Percentiles rank a stretch among this genome's conserved stretches.
phyloP scores from a whole-genome alignment of 2,888 invertebrate species.

The Quadriops clusia region DNA sequence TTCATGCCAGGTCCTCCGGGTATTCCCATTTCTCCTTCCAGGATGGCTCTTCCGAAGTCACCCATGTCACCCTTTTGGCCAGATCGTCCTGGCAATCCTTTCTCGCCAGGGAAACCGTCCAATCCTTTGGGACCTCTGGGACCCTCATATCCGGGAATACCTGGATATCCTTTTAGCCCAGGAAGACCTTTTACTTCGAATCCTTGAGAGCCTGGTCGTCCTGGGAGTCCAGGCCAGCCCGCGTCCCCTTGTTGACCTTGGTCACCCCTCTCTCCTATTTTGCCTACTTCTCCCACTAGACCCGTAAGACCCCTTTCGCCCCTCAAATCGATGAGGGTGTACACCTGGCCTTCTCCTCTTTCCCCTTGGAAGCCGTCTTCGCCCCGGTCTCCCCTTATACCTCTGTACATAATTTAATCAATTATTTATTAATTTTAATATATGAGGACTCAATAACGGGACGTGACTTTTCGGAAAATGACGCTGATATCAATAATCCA shows the following conservation, averaged over 20 bases:
- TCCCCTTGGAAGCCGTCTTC: slow-evolving; percentile 12
- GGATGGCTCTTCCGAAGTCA: slow-evolving; percentile 42
- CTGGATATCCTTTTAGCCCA: slow-evolving; percentile 39
- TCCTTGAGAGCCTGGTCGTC: too few relatives aligned
- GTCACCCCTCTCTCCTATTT: slow-evolving; percentile 39
- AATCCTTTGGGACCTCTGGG: slow-evolving; percentile 53
- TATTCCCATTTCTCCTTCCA: slow-evolving; percentile 34
- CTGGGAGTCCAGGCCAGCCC: slow-evolving; percentile 28
- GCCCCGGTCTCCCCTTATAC: slow-evolving; percentile 41
- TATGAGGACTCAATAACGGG: too few relatives aligned
- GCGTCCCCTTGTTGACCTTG: slow-evolving; percentile 40
- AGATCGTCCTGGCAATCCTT: slow-evolving; percentile 49
- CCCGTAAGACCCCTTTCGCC: slow-evolving; percentile 20
- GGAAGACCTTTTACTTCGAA: slow-evolving; percentile 38
- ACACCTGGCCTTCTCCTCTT: slow-evolving; percentile 34
- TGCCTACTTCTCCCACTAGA: slow-evolving; percentile 43
- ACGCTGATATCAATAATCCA: too few relatives aligned
- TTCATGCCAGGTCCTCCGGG: slow-evolving; percentile 25
- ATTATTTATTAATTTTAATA: slow-evolving; percentile 11
- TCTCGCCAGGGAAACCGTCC: slow-evolving; percentile 51
- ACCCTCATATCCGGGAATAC: slow-evolving; percentile 38
- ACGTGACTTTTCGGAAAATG: too few relatives aligned
- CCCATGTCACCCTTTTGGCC: slow-evolving; percentile 37
- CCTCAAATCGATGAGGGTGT: slow-evolving; percentile 13
- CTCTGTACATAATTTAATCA: slow-evolving; percentile 28